These are phyloP conservation scores for Centruroides vittatus DNA, from an alignment of 1,140 invertebrate species.

Conservation along the genomic window DNA sequence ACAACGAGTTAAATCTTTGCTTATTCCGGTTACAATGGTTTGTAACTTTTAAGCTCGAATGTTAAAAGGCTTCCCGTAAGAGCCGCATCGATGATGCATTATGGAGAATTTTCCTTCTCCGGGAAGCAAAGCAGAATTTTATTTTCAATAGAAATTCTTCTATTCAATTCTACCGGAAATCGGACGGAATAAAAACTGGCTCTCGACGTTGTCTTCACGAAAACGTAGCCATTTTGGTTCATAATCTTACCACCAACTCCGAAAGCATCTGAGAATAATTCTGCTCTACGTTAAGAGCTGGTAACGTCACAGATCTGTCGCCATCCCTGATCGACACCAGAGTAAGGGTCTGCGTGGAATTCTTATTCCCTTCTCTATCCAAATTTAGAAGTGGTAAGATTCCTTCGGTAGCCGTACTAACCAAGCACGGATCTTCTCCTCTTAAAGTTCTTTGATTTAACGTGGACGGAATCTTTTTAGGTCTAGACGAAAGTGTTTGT, in stretches of 20 bases:
- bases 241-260: constrained; percentile 31
- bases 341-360: constrained; percentile 18
- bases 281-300: constrained; percentile 34
- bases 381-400: constrained; percentile 29
- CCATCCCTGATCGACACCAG: constrained; percentile 32
- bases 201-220: background rate
- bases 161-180: too few species aligned
- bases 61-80: too few species aligned
- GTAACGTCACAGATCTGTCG: constrained; percentile 32
- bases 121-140: too few species aligned
- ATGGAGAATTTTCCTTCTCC: too few species aligned
- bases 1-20: too few species aligned
- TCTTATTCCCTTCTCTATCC: background rate
- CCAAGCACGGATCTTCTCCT: constrained; percentile 36
- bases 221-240: background rate
- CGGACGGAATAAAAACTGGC: too few species aligned
- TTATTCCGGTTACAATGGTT: too few species aligned
- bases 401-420: constrained; percentile 32
- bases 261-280: constrained; percentile 38
- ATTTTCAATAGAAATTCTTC: too few species aligned
- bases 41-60: too few species aligned
- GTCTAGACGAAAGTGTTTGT: background rate
- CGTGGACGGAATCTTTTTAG: background rate
- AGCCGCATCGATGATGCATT: too few species aligned
- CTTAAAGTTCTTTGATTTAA: constrained; percentile 18